Base-by-base conservation (phyloP, 2,888 invertebrate genomes). In the Orchesella flavescens region DNA sequence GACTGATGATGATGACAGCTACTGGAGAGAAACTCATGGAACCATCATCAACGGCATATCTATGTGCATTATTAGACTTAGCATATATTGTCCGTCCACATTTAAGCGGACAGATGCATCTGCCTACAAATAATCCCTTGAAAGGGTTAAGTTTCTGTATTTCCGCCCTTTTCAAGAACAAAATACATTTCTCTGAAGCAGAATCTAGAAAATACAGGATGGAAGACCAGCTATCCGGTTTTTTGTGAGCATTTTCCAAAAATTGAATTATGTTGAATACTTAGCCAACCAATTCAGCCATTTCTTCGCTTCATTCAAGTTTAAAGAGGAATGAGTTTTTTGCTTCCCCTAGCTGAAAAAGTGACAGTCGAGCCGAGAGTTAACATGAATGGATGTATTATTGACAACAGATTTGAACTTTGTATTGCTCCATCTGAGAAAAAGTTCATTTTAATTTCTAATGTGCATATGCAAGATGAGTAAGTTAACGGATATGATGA, bases 391-490 rank as follows among this genome's bases (percentile, higher is more conserved):
- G 24, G 21, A 24, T 15, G 13, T n/a, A 21, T 73, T 59, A 73
- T 49, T 57, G 19, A 7, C 3, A 61, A 21, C 19, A 57, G 34
- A 4, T 43, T n/a, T 77, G 76, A 77, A 77, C 76, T 77, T 77
- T 77, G 76, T 55, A 77, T 65, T 13, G n/a, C 74, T 74, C 24
- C 1, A 7, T 9, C 66, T 65, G 17, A 24, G 74, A 59, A 53
- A 78, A 63, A 78, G 78, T 78, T 78, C 78, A 78, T 63, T 43
- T 44, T 73, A 5, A 19, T 71, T n/a, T n/a, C 65, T 9, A 43
- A 17, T 34, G 43, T 34, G 43, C 15, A 2, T 7, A 49, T 3
- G 12, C 5, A 3, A 72, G 53, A 65, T n/a, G 75, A 65, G 73
- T 9, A 55, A 46, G 17, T 9, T 53, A 75, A 21, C 66, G 65